A percentile compares a stretch with the other conserved stretches of the same genome.
Evolutionary conservation across 1,140 invertebrate species (phyloP).

Genomic region (Aphidius gifuensis): DNA sequence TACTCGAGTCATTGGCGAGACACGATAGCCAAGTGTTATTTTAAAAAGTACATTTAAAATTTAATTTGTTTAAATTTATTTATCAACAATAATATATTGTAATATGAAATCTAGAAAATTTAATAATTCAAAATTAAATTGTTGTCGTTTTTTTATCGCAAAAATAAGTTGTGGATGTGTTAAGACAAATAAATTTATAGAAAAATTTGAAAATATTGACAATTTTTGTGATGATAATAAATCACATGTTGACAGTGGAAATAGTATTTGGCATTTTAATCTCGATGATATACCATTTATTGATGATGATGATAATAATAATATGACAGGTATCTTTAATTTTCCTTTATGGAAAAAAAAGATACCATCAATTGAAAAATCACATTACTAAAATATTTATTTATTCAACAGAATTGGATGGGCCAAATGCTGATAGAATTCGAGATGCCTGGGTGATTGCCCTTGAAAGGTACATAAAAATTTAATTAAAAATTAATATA

Average conservation of each 20-base stretch:
- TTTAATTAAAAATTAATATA: constrained; percentile 11
- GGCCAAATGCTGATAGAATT: constrained; percentile 70
- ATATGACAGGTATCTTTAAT: constrained; percentile 11
- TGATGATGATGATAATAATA: constrained; percentile 46
- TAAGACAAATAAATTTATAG: background rate
- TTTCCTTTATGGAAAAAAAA: background rate
- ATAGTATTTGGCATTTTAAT: constrained; percentile 39
- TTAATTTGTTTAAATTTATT: no score
- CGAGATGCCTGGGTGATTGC: constrained; percentile 97
- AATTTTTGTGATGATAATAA: background rate
- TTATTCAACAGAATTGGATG: constrained; percentile 74
- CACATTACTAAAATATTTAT: constrained; percentile 21
- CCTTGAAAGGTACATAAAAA: constrained; percentile 72
- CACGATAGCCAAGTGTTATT: no score
- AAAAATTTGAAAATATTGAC: background rate
- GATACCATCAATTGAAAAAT: background rate
- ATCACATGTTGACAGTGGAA: background rate
- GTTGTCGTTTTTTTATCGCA: constrained; percentile 7
- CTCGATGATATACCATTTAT: constrained; percentile 48
- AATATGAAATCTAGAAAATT: no score
- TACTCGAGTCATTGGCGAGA: background rate
- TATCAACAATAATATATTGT: no score
- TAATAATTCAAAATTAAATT: background rate
- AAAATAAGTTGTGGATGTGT: constrained; percentile 7
- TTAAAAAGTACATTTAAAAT: no score